phyloP scores from a whole-genome alignment of 1,140 invertebrate genomes.

The Papilio aristodemus region DNA sequence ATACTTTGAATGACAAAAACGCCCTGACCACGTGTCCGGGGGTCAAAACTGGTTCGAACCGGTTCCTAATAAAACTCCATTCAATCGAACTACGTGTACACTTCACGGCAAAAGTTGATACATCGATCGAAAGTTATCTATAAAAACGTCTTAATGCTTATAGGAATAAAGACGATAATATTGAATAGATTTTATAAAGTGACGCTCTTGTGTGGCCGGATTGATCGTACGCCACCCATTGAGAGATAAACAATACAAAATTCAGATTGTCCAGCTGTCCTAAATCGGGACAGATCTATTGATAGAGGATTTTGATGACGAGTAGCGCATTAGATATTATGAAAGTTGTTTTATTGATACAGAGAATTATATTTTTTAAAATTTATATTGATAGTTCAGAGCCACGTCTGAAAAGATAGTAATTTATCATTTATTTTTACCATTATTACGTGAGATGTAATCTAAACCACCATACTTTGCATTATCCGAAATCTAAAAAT shows the following conservation, averaged over 20 bases:
- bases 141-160: neutral
- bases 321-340: slow-evolving; percentile 35
- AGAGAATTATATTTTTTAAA: too few relatives aligned
- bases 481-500: too few relatives aligned
- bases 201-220: slow-evolving; percentile 28
- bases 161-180: slow-evolving; percentile 2
- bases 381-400: too few relatives aligned
- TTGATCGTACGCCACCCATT: slow-evolving; percentile 45
- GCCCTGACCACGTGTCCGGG: slow-evolving; percentile 67
- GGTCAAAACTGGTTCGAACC: slow-evolving; percentile 67
- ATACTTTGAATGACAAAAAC: slow-evolving; percentile 65
- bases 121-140: slow-evolving; percentile 24
- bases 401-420: too few relatives aligned
- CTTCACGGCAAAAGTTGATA: slow-evolving; percentile 41
- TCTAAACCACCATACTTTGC: too few relatives aligned
- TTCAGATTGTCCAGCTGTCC: slow-evolving; percentile 64
- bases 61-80: slow-evolving; percentile 70
- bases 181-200: neutral
- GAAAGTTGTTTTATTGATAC: slow-evolving; percentile 17
- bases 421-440: too few relatives aligned
- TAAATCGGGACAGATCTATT: slow-evolving; percentile 66
- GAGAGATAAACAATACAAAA: slow-evolving; percentile 42
- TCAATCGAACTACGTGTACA: slow-evolving; percentile 64
- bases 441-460: too few relatives aligned
- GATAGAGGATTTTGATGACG: slow-evolving; percentile 55